phyloP scores from a whole-genome alignment of 2,797 vertebrate species.

The Channa striata region DNA sequence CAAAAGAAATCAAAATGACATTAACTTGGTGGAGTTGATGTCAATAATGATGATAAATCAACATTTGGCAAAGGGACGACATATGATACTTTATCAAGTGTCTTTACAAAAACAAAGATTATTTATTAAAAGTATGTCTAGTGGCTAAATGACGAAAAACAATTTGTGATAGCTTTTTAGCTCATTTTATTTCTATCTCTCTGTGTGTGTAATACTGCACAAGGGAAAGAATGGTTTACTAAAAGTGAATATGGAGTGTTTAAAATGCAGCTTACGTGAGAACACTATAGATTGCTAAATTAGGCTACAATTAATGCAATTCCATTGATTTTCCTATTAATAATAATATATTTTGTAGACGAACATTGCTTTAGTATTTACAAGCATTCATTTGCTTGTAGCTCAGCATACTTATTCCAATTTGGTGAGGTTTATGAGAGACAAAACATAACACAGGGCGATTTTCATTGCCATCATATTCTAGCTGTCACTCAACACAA shows the following conservation, averaged over 20 bases:
- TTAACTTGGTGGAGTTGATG: constrained; percentile 65
- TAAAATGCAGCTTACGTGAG: constrained; percentile 29
- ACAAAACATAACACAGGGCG: constrained; percentile 38
- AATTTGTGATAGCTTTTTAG: constrained; percentile 92
- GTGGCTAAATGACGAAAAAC: constrained; percentile 97
- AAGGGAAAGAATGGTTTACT: constrained; percentile 89
- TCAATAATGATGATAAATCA: constrained; percentile 80
- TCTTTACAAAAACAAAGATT: constrained; percentile 99
- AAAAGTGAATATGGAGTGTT: constrained; percentile 23
- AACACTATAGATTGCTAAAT: constrained; percentile 18
- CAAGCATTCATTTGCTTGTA: constrained; percentile 21
- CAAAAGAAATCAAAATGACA: constrained; percentile 63
- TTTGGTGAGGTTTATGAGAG: constrained; percentile 30
- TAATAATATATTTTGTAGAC: constrained; percentile 18
- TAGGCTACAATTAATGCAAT: constrained; percentile 25
- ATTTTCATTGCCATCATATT: constrained; percentile 56
- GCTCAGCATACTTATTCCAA: constrained; percentile 19
- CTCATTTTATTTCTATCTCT: constrained; percentile 78
- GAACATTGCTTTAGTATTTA: constrained; percentile 19
- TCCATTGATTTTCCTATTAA: constrained; percentile 33
- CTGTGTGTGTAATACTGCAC: constrained; percentile 75
- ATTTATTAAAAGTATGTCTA: constrained; percentile 99
- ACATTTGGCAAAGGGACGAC: constrained; percentile 93
- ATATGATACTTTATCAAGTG: constrained; percentile 98
- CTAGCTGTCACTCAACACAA: constrained; percentile 70